Evolutionary conservation across 2,888 invertebrate genomes (phyloP).

Genomic region (Pteria penguin): DNA sequence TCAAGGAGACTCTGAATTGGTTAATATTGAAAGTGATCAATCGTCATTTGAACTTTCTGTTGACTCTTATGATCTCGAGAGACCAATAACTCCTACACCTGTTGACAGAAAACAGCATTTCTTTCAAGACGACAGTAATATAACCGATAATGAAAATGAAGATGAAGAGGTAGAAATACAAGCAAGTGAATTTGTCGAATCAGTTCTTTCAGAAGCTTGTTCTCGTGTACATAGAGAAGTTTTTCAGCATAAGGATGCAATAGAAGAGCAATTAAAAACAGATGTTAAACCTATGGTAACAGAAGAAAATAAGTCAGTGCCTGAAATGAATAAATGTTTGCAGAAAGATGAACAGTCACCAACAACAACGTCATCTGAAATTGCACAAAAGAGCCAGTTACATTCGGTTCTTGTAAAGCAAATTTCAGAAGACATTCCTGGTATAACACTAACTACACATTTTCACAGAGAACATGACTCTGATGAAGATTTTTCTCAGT

Average conservation of each 20-base stretch:
- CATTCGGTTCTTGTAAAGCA: slow-evolving; percentile 56
- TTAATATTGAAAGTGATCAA: background rate
- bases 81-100: slow-evolving; percentile 82
- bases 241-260: slow-evolving; percentile 44
- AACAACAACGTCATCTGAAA: slow-evolving; percentile 10
- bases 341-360: slow-evolving; percentile 69
- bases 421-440: slow-evolving; percentile 82
- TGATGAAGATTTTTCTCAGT: slow-evolving; percentile 59
- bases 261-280: slow-evolving; percentile 49
- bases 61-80: slow-evolving; percentile 82
- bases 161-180: slow-evolving; percentile 65
- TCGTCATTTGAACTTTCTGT: slow-evolving; percentile 54
- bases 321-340: slow-evolving; percentile 78
- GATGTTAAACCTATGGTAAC: slow-evolving; percentile 11
- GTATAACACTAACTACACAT: slow-evolving; percentile 85
- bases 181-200: slow-evolving; percentile 74
- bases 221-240: slow-evolving; percentile 60
- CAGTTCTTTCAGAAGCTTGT: slow-evolving; percentile 74
- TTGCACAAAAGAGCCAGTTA: slow-evolving; percentile 1
- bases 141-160: slow-evolving; percentile 18
- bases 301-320: slow-evolving; percentile 33
- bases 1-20: background rate
- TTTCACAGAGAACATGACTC: slow-evolving; percentile 75
- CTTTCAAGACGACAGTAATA: slow-evolving; percentile 50
- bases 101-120: slow-evolving; percentile 70